phyloP scores from a whole-genome alignment of 35 echinoderm and acorn worm species.

The Heliocidaris tuberculata region DNA sequence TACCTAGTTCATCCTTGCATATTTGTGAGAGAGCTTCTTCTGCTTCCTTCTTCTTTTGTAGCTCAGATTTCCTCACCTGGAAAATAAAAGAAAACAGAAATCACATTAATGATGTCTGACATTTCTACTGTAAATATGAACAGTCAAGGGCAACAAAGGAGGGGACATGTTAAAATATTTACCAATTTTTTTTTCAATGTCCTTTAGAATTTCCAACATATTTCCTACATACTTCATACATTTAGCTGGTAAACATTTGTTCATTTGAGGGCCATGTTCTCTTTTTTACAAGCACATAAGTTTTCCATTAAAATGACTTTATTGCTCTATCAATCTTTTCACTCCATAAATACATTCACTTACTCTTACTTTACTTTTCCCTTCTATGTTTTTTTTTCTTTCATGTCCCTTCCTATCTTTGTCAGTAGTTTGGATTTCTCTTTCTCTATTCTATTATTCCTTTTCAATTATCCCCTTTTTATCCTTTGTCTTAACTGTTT shows the following conservation, averaged over 20 bases:
- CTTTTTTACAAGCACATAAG: no score
- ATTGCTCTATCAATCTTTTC: no score
- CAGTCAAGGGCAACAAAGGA: neutral
- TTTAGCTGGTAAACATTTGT: no score
- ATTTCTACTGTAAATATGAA: neutral
- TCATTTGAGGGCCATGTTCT: no score
- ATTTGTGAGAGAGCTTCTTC: conserved; percentile 30
- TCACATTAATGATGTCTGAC: neutral
- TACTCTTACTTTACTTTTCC: no score
- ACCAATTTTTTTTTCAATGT: neutral
- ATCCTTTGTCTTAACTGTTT: neutral
- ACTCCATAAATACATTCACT: no score
- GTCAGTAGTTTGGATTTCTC: no score
- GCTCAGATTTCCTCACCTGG: conserved; percentile 32
- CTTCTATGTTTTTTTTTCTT: neutral
- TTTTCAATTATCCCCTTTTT: neutral
- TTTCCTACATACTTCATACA: no score
- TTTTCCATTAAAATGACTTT: no score
- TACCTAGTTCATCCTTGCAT: conserved; percentile 44
- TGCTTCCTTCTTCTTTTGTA: conserved; percentile 31
- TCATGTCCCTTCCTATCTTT: neutral
- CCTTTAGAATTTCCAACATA: no score
- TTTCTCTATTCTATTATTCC: no score
- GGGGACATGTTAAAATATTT: neutral
- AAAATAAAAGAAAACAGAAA: conserved; percentile 32